A percentile compares a stretch with the other conserved stretches of the same genome.
Evolutionary conservation across 2,888 invertebrate species (phyloP).

Genomic region (Caenorhabditis zanzibari): DNA sequence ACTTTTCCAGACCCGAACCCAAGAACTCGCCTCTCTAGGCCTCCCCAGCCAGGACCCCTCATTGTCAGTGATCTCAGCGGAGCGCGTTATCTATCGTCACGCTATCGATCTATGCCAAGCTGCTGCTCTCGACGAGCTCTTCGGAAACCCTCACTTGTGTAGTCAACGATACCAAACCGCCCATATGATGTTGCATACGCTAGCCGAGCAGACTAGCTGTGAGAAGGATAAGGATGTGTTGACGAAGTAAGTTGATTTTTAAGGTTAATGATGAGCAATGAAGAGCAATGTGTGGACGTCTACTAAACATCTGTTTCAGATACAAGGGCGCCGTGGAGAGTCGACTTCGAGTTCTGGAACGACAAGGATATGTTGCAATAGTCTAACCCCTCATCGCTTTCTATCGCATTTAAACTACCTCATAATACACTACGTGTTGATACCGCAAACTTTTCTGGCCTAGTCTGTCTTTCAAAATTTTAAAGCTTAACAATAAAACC

Average conservation of each 20-base stretch:
- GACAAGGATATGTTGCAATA: constrained; percentile 80
- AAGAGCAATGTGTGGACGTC: no score
- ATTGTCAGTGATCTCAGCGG: constrained; percentile 89
- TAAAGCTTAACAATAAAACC: no score
- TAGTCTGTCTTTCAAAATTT: no score
- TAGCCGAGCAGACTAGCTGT: constrained; percentile 91
- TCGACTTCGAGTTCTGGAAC: constrained; percentile 90
- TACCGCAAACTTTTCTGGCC: no score
- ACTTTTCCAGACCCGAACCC: constrained; percentile 86
- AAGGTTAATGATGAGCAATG: not conserved
- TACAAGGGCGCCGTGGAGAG: constrained; percentile 98
- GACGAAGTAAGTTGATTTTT: constrained; percentile 57
- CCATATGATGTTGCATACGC: constrained; percentile 96
- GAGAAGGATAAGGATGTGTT: constrained; percentile 81
- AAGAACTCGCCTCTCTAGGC: constrained; percentile 87
- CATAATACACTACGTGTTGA: no score
- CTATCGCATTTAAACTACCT: not conserved
- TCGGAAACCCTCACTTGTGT: constrained; percentile 86
- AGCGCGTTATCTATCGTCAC: constrained; percentile 95
- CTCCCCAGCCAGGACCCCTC: constrained; percentile 86
- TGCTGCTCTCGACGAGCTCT: constrained; percentile 96
- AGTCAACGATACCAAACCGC: constrained; percentile 91
- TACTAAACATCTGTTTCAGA: constrained; percentile 84
- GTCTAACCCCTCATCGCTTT: not conserved
- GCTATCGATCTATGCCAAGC: constrained; percentile 98